Evolutionary conservation across 1,140 invertebrate species (phyloP).

Genomic region (Bombus vancouverensis): DNA sequence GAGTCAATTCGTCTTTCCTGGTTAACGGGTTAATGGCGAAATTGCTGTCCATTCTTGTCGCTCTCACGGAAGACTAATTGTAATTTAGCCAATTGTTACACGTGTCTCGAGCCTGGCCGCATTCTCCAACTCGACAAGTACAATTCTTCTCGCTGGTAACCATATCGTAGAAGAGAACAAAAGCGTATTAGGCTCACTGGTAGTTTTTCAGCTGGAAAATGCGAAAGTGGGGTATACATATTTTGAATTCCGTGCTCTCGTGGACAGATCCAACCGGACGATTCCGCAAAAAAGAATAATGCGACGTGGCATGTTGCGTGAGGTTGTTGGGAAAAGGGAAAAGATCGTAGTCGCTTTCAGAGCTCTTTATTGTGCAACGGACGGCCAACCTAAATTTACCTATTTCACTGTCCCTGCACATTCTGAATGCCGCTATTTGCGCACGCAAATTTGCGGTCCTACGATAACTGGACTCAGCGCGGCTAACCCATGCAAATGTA

Average conservation of each 20-base stretch:
- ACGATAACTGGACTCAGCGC: background rate
- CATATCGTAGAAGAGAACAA: background rate
- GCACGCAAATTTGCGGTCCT: constrained; percentile 13
- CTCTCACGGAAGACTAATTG: no score
- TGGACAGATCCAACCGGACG: background rate
- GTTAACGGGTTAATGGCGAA: background rate
- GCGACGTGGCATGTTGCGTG: background rate
- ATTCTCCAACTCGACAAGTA: background rate
- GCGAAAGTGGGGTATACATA: background rate
- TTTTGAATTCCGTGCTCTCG: background rate
- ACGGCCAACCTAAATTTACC: constrained; percentile 36
- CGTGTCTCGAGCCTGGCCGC: background rate
- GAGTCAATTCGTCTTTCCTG: background rate
- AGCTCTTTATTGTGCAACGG: constrained; percentile 21
- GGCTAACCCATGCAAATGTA: constrained; percentile 11
- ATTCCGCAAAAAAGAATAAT: background rate
- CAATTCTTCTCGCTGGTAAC: background rate
- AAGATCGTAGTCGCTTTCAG: background rate
- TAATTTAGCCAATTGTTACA: constrained; percentile 7
- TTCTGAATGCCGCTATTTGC: constrained; percentile 20
- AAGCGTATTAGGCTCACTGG: background rate
- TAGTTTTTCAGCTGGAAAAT: background rate
- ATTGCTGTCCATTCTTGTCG: background rate
- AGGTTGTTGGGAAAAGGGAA: background rate
- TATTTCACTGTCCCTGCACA: constrained; percentile 27